These are phyloP conservation scores for Anseranas semipalmata DNA, from an alignment of 2,113 vertebrate species.

Conservation along the genomic window DNA sequence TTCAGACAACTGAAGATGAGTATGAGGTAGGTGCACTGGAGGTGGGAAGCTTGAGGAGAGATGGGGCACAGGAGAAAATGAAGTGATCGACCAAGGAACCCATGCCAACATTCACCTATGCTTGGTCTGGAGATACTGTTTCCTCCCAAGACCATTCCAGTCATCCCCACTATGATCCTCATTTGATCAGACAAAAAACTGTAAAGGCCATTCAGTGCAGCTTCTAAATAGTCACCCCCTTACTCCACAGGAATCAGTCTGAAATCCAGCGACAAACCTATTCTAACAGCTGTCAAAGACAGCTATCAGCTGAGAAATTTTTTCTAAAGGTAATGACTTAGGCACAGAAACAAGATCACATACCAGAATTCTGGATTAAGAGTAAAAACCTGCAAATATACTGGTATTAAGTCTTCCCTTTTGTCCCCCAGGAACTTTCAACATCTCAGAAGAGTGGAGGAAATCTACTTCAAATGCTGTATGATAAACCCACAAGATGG, in stretches of 20 bases:
- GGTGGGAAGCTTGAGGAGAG: too few species aligned
- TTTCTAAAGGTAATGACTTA: too few species aligned
- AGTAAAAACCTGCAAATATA: background rate
- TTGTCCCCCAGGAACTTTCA: constrained; percentile 73
- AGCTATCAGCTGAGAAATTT: background rate
- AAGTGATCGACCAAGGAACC: background rate
- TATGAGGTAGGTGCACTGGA: constrained; percentile 29
- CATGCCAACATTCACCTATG: background rate
- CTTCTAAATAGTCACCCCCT: background rate
- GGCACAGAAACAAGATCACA: too few species aligned
- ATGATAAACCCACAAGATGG: constrained; percentile 80
- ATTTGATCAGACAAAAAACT: background rate
- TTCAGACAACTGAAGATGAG: constrained; percentile 72
- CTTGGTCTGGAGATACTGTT: too few species aligned
- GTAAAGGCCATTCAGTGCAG: background rate
- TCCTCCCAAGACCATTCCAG: background rate
- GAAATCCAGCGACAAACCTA: rapidly evolving
- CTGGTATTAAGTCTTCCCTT: background rate
- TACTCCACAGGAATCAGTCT: background rate
- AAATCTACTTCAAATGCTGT: constrained; percentile 83
- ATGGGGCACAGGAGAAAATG: background rate
- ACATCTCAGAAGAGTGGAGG: constrained; percentile 83
- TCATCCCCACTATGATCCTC: background rate
- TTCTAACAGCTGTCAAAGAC: background rate
- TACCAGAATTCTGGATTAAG: background rate